phyloP scores from a whole-genome alignment of 2,113 vertebrate genomes.

The Merops nubicus region DNA sequence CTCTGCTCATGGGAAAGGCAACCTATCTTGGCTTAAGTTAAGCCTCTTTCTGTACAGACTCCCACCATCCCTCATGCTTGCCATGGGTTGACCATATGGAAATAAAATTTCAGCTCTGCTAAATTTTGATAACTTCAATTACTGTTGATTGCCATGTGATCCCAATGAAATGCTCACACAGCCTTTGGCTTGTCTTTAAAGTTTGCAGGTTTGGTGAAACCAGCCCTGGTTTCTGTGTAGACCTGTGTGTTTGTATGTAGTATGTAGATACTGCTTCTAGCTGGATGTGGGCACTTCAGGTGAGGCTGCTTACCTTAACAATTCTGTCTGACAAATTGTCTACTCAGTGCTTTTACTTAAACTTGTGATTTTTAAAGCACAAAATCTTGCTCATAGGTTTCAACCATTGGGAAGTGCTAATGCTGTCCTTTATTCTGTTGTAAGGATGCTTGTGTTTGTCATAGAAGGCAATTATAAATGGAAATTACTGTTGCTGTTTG shows the following conservation, averaged over 20 bases:
- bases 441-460: fast-evolving
- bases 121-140: neutral
- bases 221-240: neutral
- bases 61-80: neutral
- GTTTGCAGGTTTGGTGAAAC: neutral
- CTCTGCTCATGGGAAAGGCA: neutral
- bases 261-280: neutral
- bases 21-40: neutral
- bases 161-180: neutral
- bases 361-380: neutral
- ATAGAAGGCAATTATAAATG: neutral
- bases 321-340: neutral
- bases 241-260: too few relatives aligned
- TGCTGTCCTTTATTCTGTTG: neutral
- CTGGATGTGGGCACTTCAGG: neutral
- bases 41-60: neutral
- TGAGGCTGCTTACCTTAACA: neutral
- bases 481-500: neutral
- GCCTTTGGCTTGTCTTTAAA: neutral
- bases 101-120: neutral
- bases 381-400: neutral
- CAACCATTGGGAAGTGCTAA: neutral
- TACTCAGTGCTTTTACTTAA: neutral
- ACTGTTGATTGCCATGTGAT: neutral
- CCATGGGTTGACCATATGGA: neutral